Base-by-base conservation (phyloP, 1,140 invertebrate species). In the Nasonia giraulti region DNA sequence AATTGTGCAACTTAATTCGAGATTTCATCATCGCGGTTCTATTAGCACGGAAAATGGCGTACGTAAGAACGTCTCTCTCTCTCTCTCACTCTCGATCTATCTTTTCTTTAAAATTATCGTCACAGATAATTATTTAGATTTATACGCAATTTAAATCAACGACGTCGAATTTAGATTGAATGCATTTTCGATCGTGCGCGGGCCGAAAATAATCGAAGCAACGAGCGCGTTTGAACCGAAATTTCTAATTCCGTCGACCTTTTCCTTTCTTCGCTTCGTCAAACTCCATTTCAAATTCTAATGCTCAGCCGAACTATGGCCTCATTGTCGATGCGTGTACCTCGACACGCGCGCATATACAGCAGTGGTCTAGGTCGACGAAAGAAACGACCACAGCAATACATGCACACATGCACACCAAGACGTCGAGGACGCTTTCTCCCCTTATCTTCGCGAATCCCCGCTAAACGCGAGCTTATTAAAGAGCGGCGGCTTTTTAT, bases 211-310 rank as follows among this genome's bases (percentile, higher is more conserved):
- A 62, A 62, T 62, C 55, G 55, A 62, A n/a, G 17, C 55, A n/a
- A 20, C 55, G 55, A n/a, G 20, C 17, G 20, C 55, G 55, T 62
- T 62, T 17, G 55, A 62, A 62, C 14, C 23, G 17, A 74, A 40
- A 74, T 74, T 74, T 74, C 33, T 74, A 74, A 74, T 74, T 74
- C 73, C 33, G 73, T 74, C 73, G 73, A 74, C 69, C 37, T 75
- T 75, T 75, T 75, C 37, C 73, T 20, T 33, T 33, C 27, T 31
- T 71, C 33, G 33, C 14, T 31, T 33, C 31, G 23, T 71, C 27
- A 31, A 71, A 8, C 23, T 74, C 33, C 14, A 74, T 74, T 74
- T 74, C 31, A 74, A 74, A 37, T 74, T 74, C 73, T 37, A 74
- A 74, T 62, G 20, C 55, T 2, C 0, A 4, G 55, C 17, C 3